These are phyloP conservation scores for Tauraco erythrolophus DNA, from an alignment of 2,113 vertebrate genomes.

Conservation along the genomic window DNA sequence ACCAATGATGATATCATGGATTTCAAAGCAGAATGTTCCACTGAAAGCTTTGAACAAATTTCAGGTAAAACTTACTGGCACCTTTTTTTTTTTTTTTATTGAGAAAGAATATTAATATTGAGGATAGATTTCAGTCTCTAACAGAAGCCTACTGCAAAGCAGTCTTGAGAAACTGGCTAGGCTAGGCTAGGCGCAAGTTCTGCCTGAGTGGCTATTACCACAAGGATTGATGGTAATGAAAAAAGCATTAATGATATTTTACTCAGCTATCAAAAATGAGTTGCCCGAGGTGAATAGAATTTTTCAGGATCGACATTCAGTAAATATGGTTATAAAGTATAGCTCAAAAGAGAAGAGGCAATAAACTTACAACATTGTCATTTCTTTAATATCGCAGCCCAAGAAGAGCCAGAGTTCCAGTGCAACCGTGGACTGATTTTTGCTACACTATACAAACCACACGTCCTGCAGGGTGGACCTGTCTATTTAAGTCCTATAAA, in stretches of 20 bases:
- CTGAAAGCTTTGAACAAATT: not conserved
- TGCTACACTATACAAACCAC: not conserved
- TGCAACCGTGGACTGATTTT: not conserved
- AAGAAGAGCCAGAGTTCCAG: constrained; percentile 24
- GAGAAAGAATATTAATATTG: not conserved
- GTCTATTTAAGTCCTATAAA: constrained; percentile 11
- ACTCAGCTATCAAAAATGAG: constrained; percentile 55
- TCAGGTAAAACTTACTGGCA: not conserved
- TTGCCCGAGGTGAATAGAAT: constrained; percentile 48
- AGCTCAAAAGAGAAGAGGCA: constrained; percentile 20
- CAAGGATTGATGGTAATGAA: constrained; percentile 61
- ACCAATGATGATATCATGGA: not conserved
- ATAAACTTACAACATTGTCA: constrained; percentile 36
- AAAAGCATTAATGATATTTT: constrained; percentile 53
- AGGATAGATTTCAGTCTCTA: not conserved
- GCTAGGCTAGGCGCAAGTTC: not conserved
- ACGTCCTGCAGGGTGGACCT: not conserved
- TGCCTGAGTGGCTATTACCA: constrained; percentile 20
- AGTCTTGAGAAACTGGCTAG: not conserved
- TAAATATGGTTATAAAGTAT: constrained; percentile 59
- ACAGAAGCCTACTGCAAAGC: not conserved
- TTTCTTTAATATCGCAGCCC: constrained; percentile 35
- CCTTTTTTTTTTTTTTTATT: not conserved
- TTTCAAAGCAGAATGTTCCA: not conserved
- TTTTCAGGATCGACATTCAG: constrained; percentile 50